Conservation (phyloP, 2,797 vertebrate species). For the Leucoraja ocellata region DNA sequence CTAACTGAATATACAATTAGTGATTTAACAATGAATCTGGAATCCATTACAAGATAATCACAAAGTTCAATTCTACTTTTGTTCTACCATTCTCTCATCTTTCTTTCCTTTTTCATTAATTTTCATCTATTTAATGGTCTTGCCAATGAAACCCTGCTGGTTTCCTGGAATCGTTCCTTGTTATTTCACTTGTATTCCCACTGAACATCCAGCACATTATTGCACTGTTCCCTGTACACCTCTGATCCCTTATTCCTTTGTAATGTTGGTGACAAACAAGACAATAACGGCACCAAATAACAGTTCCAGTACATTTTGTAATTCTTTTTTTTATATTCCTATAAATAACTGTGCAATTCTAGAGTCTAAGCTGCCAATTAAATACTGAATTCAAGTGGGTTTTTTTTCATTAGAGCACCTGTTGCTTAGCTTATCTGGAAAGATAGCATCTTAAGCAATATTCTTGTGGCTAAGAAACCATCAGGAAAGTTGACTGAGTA, state of each 20-base stretch:
- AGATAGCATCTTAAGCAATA: neutral
- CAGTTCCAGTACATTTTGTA: neutral
- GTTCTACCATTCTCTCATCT: slow-evolving; percentile 3
- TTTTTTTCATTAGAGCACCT: neutral
- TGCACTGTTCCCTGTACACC: neutral
- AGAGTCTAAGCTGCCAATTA: neutral
- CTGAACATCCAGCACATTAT: neutral
- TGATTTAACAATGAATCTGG: neutral
- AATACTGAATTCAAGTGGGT: neutral
- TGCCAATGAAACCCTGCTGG: neutral
- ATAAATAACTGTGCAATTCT: neutral
- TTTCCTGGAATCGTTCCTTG: slow-evolving; percentile 5
- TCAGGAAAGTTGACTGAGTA: neutral
- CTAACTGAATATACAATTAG: neutral
- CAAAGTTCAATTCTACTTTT: neutral
- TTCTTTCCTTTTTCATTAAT: neutral
- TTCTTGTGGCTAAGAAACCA: neutral
- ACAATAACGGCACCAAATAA: neutral
- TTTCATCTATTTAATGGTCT: neutral
- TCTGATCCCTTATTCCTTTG: neutral
- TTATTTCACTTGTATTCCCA: neutral
- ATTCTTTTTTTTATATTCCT: neutral
- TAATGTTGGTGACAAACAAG: neutral
- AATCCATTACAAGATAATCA: neutral
- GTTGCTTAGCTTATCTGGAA: neutral